Percentiles rank a stretch among this genome's conserved stretches.
phyloP scores from a whole-genome alignment of 2,888 invertebrate genomes.

The Muscina levida region DNA sequence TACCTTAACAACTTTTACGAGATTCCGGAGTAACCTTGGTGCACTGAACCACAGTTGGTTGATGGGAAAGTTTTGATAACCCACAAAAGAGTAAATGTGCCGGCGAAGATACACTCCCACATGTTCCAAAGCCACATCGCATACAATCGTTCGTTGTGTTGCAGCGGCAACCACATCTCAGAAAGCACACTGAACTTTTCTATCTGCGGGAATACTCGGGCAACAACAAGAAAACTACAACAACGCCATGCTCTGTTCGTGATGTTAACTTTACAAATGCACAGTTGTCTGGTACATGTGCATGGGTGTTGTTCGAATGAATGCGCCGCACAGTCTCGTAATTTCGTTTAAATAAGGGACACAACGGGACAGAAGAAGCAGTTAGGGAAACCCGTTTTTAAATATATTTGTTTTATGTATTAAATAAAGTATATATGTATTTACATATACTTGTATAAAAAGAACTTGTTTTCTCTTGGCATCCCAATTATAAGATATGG shows the following conservation, averaged over 20 bases:
- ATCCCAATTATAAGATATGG: no score
- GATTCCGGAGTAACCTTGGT: no score
- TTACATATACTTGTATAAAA: no score
- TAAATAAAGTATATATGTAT: no score
- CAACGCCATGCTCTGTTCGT: conserved; percentile 49
- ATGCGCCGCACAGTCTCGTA: not conserved
- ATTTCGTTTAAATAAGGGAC: no score
- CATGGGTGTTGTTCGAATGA: no score
- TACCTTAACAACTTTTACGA: no score
- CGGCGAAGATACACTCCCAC: not conserved
- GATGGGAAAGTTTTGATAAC: conserved; percentile 50
- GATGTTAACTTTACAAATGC: conserved; percentile 53
- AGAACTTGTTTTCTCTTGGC: no score
- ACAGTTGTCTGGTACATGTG: not conserved
- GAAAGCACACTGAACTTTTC: conserved; percentile 59
- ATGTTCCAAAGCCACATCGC: conserved; percentile 10
- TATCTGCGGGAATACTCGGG: conserved; percentile 28
- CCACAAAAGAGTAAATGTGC: conserved; percentile 52
- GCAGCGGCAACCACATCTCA: conserved; percentile 42
- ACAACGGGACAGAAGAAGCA: no score
- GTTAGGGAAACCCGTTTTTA: no score
- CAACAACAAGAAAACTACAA: conserved; percentile 37
- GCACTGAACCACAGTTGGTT: conserved; percentile 2
- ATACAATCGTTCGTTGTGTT: conserved; percentile 20
- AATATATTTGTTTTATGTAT: no score